Percentiles rank a stretch among this genome's conserved stretches.
Conservation (phyloP, 2,113 vertebrate genomes). For the Channa argus region DNA sequence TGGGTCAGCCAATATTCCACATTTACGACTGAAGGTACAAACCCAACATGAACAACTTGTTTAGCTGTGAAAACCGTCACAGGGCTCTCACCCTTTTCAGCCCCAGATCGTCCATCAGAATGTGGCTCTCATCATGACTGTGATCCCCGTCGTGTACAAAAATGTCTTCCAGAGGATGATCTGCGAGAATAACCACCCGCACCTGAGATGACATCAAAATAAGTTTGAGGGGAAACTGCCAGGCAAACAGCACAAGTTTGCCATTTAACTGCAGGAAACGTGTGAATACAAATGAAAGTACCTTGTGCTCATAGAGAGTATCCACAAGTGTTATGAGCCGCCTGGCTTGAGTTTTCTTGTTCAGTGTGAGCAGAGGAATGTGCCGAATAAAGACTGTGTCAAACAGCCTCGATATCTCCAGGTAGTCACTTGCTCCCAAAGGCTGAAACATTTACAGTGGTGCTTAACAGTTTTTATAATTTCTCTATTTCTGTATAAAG, state of each 20-base stretch:
- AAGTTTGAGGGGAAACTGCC: too few relatives aligned
- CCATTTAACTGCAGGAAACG: too few relatives aligned
- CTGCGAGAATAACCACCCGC: slow-evolving; percentile 90
- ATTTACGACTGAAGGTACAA: neutral
- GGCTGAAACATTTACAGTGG: slow-evolving; percentile 84
- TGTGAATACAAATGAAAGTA: slow-evolving; percentile 49
- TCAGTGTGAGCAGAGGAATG: slow-evolving; percentile 91
- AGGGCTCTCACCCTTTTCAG: slow-evolving; percentile 87
- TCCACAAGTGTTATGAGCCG: slow-evolving; percentile 97
- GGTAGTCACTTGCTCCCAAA: slow-evolving; percentile 95
- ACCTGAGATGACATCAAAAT: slow-evolving; percentile 81
- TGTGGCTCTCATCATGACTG: slow-evolving; percentile 85
- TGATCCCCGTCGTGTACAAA: slow-evolving; percentile 86
- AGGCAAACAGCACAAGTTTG: too few relatives aligned
- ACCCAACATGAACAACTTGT: slow-evolving; percentile 24
- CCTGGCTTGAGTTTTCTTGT: slow-evolving; percentile 92
- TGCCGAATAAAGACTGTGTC: slow-evolving; percentile 92
- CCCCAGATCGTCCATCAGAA: slow-evolving; percentile 94
- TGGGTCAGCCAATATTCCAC: too few relatives aligned
- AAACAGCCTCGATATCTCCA: slow-evolving; percentile 92
- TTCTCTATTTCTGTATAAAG: too few relatives aligned
- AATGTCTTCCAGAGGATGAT: slow-evolving; percentile 85
- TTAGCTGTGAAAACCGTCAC: neutral
- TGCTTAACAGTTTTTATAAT: too few relatives aligned
- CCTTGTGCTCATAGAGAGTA: slow-evolving; percentile 95